A percentile compares a stretch with the other conserved stretches of the same genome.
These are phyloP conservation scores for Beroe forskalii DNA, from an alignment of 37 sponge, comb jelly and placozoan species.

Conservation along the genomic window DNA sequence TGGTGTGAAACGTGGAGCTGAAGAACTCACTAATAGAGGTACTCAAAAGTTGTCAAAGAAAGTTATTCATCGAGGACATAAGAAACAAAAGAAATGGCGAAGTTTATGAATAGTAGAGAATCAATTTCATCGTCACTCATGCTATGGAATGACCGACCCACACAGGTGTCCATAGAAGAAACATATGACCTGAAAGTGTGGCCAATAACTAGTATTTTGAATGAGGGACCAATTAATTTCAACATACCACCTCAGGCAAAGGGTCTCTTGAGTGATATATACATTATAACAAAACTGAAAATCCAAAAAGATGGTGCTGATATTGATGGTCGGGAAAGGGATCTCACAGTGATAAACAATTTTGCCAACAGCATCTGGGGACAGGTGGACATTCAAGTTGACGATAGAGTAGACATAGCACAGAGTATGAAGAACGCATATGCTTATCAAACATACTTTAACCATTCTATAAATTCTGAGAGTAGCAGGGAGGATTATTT, in stretches of 20 bases:
- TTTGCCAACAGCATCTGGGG: conserved; percentile 1
- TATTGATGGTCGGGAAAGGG: not conserved
- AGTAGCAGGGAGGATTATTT: not conserved
- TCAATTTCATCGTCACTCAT: conserved; percentile 4
- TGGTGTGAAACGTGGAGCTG: not conserved
- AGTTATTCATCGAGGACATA: not conserved
- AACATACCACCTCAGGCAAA: conserved; percentile 5
- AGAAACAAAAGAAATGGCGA: not conserved
- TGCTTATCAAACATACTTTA: not conserved
- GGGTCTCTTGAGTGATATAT: not conserved
- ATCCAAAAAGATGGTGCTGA: not conserved
- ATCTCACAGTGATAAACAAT: not conserved
- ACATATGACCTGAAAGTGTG: not conserved
- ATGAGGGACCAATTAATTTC: conserved; percentile 18
- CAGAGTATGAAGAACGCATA: conserved; percentile 9
- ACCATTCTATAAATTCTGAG: not conserved
- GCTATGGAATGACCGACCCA: conserved; percentile 9
- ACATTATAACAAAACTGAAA: not conserved
- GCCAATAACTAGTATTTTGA: not conserved
- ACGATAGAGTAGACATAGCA: not conserved
- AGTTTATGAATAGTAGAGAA: not conserved
- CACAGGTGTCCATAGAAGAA: too few species aligned
- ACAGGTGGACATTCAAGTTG: not conserved
- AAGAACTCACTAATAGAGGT: not conserved
- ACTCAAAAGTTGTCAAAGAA: too few species aligned